Evolutionary conservation across 2,888 invertebrate species (phyloP).

Genomic region (Eurytoma californica): DNA sequence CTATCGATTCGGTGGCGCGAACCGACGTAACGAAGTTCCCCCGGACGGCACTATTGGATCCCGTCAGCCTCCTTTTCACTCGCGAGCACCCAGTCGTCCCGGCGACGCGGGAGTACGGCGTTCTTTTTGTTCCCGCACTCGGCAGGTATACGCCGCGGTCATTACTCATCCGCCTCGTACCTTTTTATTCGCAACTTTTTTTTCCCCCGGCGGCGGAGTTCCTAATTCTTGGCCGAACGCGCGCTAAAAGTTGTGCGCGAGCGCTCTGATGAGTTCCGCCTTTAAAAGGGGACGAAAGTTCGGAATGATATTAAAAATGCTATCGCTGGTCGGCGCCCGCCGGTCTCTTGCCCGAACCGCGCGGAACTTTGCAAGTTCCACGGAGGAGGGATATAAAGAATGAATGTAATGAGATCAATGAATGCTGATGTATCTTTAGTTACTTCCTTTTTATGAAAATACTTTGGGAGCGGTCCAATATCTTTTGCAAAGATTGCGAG

Average conservation of each 20-base stretch:
- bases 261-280: conserved; percentile 31
- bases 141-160: conserved; percentile 19
- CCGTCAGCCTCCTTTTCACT: conserved; percentile 2
- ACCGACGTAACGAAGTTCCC: not conserved
- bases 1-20: conserved; percentile 6
- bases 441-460: conserved; percentile 20
- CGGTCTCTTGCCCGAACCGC: not conserved
- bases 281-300: conserved; percentile 17
- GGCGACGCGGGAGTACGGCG: not conserved
- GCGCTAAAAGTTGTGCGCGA: conserved; percentile 28
- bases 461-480: conserved; percentile 26
- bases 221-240: conserved; percentile 36
- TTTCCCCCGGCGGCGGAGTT: not conserved
- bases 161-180: conserved; percentile 36
- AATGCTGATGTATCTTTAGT: conserved; percentile 23
- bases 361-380: conserved; percentile 37
- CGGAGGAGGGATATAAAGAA: not conserved
- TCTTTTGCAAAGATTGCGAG: not conserved
- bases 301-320: conserved; percentile 49
- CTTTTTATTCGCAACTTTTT: not conserved
- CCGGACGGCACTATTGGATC: not conserved
- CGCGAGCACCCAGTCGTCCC: not conserved
- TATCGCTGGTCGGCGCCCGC: conserved; percentile 22
- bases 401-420: conserved; percentile 42
- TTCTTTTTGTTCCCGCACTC: not conserved